Evolutionary conservation across 2,113 vertebrate genomes (phyloP).

Genomic region (Gobiocypris rarus): DNA sequence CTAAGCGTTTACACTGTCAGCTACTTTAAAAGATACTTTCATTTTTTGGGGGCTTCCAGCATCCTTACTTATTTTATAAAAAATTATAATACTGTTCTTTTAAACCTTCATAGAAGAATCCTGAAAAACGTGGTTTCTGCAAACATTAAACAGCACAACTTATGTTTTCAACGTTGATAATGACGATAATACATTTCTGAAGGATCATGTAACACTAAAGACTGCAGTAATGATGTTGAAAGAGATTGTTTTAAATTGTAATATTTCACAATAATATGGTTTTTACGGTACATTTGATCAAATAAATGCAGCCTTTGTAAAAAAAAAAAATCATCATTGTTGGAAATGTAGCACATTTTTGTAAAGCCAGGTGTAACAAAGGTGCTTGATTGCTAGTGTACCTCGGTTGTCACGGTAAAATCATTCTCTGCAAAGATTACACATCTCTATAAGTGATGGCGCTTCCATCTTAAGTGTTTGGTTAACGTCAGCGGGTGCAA

Average conservation of each 20-base stretch:
- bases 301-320: not conserved
- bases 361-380: not conserved
- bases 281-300: not conserved
- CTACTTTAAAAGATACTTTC: constrained; percentile 59
- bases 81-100: not conserved
- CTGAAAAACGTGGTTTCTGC: not conserved
- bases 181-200: not conserved
- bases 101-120: not conserved
- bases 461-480: constrained; percentile 34
- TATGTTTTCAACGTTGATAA: not conserved
- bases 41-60: not conserved
- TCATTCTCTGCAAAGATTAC: not conserved
- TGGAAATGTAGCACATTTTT: not conserved
- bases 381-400: not conserved
- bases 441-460: constrained; percentile 17
- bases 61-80: not conserved
- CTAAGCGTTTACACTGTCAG: constrained; percentile 69
- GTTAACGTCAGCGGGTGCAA: not conserved
- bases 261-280: not conserved
- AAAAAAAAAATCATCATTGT: not conserved
- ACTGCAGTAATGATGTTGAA: no score
- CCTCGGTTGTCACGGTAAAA: constrained; percentile 22
- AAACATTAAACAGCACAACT: not conserved
- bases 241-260: no score
- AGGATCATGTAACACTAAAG: no score